A percentile compares a stretch with the other conserved stretches of the same genome.
These are phyloP conservation scores for Falco naumanni DNA, from an alignment of 2,797 vertebrate genomes.

Conservation along the genomic window DNA sequence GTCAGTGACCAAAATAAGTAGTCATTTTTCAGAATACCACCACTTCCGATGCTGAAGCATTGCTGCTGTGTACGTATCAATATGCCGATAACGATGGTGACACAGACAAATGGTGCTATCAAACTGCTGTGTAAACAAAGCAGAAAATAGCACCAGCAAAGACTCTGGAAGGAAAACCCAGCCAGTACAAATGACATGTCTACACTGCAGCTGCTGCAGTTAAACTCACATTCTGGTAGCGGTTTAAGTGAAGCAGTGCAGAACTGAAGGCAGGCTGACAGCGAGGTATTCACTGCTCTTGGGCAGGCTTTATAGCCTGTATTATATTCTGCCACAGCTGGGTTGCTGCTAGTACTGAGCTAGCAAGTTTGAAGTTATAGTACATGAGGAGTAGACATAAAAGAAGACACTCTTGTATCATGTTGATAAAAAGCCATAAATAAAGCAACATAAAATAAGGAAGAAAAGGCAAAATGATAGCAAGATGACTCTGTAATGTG, in stretches of 20 bases:
- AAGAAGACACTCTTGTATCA: neutral
- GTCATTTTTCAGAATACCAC: neutral
- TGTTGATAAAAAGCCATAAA: neutral
- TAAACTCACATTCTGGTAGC: neutral
- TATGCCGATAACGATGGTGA: rapidly evolving
- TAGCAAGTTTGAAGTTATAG: neutral
- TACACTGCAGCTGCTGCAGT: neutral
- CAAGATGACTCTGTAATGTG: neutral
- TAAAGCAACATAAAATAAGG: neutral
- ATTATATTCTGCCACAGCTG: neutral
- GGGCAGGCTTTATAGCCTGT: neutral
- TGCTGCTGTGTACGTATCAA: neutral
- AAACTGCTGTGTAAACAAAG: neutral
- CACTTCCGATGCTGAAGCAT: neutral
- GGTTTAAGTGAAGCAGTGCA: neutral
- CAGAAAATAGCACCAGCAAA: neutral
- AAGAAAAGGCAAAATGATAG: neutral
- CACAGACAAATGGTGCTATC: neutral
- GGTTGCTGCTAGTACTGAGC: neutral
- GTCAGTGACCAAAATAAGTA: neutral
- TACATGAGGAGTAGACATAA: neutral
- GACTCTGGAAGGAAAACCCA: neutral
- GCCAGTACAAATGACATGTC: neutral
- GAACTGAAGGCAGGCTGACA: neutral
- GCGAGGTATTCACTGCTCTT: neutral